phyloP scores from a whole-genome alignment of 2,797 vertebrate species.

The Malurus leucopterus region DNA sequence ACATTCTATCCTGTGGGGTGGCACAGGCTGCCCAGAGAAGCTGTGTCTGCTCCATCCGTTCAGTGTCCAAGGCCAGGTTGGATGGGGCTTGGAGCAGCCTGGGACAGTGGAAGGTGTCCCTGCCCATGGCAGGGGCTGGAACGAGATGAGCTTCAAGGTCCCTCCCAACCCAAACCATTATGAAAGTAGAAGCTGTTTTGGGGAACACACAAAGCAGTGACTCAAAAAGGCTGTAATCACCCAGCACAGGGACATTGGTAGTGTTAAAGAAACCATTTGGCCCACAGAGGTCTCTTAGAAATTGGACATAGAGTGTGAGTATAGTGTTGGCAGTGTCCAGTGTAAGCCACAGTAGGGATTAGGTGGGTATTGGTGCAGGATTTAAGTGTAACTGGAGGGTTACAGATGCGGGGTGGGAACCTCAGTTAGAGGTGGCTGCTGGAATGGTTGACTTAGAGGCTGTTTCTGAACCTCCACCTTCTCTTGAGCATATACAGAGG shows the following conservation, averaged over 20 bases:
- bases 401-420: background rate
- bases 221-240: background rate
- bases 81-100: accelerated
- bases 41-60: background rate
- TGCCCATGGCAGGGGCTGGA: background rate
- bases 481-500: background rate
- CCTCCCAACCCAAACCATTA: background rate
- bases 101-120: background rate
- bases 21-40: background rate
- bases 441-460: background rate
- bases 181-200: background rate
- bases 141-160: accelerated
- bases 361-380: background rate
- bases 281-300: background rate
- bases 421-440: background rate
- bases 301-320: accelerated
- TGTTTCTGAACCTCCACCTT: background rate
- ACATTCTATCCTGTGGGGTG: background rate
- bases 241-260: accelerated
- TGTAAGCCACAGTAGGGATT: background rate
- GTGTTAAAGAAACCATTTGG: background rate
- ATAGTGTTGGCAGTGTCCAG: background rate
- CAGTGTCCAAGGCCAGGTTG: accelerated
- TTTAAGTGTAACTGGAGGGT: background rate
- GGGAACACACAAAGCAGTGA: background rate